phyloP scores from a whole-genome alignment of 2,888 invertebrate species.

The Tortricodes alternella region DNA sequence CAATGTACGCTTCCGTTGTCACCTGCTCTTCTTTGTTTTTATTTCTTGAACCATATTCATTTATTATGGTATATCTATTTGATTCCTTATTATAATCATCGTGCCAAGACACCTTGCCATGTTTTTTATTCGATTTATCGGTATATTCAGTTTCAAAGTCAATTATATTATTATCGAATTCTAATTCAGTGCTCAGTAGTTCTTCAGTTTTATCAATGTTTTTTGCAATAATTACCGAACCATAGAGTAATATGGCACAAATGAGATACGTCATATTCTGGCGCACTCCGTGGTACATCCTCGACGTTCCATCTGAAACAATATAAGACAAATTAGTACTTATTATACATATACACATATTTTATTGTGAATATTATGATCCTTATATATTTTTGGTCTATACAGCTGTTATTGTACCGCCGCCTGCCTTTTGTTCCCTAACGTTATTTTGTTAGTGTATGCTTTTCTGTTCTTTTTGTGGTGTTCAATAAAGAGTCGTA shows the following conservation, averaged over 20 bases:
- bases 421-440: no score
- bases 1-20: conserved; percentile 33
- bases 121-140: conserved; percentile 63
- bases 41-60: conserved; percentile 39
- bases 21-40: conserved; percentile 31
- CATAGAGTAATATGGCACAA: conserved; percentile 57
- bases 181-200: conserved; percentile 39
- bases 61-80: conserved; percentile 63
- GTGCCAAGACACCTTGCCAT: conserved; percentile 58
- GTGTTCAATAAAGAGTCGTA: no score
- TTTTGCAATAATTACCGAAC: conserved; percentile 45
- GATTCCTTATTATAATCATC: conserved; percentile 60
- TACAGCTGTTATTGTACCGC: no score
- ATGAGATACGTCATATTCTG: conserved; percentile 61
- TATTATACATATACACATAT: no score
- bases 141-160: conserved; percentile 72
- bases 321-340: conserved; percentile 35
- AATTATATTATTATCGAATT: conserved; percentile 67
- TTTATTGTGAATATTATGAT: no score
- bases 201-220: conserved; percentile 48
- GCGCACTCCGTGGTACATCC: conserved; percentile 65
- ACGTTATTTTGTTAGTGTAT: no score
- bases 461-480: no score
- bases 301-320: conserved; percentile 66
- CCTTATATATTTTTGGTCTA: no score